Percentiles rank a stretch among this genome's conserved stretches.
Evolutionary conservation across 53 echinoderm and acorn worm species (phyloP).

Genomic region (Paracentrotus lividus): DNA sequence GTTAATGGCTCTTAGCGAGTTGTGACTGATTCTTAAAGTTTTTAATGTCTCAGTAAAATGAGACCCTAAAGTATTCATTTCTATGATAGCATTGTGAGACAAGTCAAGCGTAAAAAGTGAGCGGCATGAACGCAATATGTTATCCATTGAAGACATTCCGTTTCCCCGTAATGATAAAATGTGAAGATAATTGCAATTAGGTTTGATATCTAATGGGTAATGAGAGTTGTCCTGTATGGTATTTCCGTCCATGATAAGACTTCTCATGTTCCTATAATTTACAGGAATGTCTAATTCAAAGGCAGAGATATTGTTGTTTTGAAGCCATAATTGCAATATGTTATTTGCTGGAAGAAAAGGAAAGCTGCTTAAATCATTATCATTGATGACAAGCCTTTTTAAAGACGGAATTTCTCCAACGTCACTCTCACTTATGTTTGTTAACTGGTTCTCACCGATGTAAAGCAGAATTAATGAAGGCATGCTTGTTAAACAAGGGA

Average conservation of each 20-base stretch:
- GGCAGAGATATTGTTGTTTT: neutral
- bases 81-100: neutral
- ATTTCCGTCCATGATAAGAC: neutral
- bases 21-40: neutral
- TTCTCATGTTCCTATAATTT: neutral
- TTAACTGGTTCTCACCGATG: neutral
- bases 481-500: neutral
- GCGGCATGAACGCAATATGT: neutral
- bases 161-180: neutral
- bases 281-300: neutral
- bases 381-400: neutral
- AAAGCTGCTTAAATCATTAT: neutral
- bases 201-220: neutral
- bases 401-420: neutral
- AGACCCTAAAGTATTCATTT: neutral
- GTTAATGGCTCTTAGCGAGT: neutral
- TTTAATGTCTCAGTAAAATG: neutral
- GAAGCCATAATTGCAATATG: neutral
- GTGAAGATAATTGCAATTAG: neutral
- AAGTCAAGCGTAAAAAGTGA: neutral
- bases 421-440: neutral
- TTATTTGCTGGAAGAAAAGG: neutral
- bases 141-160: neutral
- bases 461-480: neutral
- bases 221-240: neutral